A percentile compares a stretch with the other conserved stretches of the same genome.
phyloP scores from a whole-genome alignment of 64 coral and sea anemone species.

The Orbicella faveolata region DNA sequence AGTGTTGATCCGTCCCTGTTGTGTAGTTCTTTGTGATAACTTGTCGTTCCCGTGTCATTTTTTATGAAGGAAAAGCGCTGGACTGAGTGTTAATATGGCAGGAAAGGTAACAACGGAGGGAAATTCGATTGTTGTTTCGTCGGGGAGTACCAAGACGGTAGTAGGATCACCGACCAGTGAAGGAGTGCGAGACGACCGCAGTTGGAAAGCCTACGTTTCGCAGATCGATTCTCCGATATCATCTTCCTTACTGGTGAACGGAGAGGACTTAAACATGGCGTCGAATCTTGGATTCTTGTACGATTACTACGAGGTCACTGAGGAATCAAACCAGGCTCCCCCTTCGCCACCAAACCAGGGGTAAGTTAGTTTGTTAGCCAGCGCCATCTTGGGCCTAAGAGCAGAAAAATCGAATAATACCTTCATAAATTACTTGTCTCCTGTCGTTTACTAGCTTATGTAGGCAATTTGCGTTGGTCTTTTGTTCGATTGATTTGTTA shows the following conservation, averaged over 20 bases:
- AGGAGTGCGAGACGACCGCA: constrained; percentile 62
- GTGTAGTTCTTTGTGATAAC: neutral
- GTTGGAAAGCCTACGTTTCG: constrained; percentile 90
- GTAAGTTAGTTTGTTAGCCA: constrained; percentile 29
- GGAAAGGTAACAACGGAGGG: constrained; percentile 58
- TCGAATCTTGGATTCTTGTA: constrained; percentile 84
- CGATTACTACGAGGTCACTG: constrained; percentile 90
- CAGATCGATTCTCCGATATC: constrained; percentile 71
- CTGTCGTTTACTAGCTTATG: neutral
- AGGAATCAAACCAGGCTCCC: constrained; percentile 80
- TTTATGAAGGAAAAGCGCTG: constrained; percentile 15
- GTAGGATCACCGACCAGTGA: constrained; percentile 40
- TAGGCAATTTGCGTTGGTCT: neutral
- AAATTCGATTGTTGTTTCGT: constrained; percentile 73
- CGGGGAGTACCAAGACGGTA: constrained; percentile 50
- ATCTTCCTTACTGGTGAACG: constrained; percentile 76
- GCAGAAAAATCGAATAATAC: neutral
- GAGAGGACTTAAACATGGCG: constrained; percentile 89
- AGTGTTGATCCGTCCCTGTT: constrained; percentile 3
- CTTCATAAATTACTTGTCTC: neutral
- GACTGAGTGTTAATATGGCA: constrained; percentile 46
- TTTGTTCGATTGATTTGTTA: neutral
- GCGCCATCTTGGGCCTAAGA: neutral
- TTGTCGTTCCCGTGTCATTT: neutral
- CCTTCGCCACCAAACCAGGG: constrained; percentile 72